Percentiles rank a stretch among this genome's conserved stretches.
Evolutionary conservation across 37 sponge, comb jelly and placozoan genomes (phyloP).

Genomic region (Tethya wilhelma): DNA sequence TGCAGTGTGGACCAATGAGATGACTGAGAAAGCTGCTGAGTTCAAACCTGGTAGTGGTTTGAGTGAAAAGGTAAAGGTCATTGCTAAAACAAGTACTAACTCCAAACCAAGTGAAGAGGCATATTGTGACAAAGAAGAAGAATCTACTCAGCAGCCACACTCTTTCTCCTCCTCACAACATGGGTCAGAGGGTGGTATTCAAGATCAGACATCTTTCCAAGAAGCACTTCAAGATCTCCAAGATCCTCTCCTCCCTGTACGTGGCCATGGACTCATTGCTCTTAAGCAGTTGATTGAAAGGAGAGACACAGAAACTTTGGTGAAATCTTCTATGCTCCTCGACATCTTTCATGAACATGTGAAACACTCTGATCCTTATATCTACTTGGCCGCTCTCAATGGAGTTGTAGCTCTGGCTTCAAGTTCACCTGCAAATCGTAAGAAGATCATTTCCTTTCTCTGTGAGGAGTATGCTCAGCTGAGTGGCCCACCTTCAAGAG

Average conservation of each 20-base stretch:
- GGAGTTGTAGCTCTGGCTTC: slow-evolving; percentile 74
- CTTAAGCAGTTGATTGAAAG: slow-evolving; percentile 61
- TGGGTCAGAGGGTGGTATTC: not conserved
- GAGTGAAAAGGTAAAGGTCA: not conserved
- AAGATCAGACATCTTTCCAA: slow-evolving; percentile 6
- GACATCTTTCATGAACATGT: slow-evolving; percentile 60
- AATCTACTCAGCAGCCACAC: not conserved
- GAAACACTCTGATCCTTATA: slow-evolving; percentile 73
- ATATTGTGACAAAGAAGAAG: not conserved
- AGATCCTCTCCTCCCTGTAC: slow-evolving; percentile 71
- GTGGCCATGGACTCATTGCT: slow-evolving; percentile 67
- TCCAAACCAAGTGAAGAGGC: no score
- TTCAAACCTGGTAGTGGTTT: not conserved
- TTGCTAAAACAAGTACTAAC: not conserved
- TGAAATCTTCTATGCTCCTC: slow-evolving; percentile 23
- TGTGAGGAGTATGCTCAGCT: slow-evolving; percentile 60
- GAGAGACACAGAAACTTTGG: slow-evolving; percentile 56
- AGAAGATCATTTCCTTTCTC: slow-evolving; percentile 22
- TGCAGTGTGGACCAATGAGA: slow-evolving; percentile 69
- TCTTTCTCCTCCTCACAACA: not conserved
- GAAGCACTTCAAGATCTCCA: slow-evolving; percentile 42
- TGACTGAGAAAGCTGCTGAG: slow-evolving; percentile 20
- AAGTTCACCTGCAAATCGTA: not conserved
- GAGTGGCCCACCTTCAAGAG: slow-evolving; percentile 1
- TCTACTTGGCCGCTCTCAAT: slow-evolving; percentile 90